phyloP scores from a whole-genome alignment of 2,797 vertebrate species.

The Schizopygopsis pylzovi region DNA sequence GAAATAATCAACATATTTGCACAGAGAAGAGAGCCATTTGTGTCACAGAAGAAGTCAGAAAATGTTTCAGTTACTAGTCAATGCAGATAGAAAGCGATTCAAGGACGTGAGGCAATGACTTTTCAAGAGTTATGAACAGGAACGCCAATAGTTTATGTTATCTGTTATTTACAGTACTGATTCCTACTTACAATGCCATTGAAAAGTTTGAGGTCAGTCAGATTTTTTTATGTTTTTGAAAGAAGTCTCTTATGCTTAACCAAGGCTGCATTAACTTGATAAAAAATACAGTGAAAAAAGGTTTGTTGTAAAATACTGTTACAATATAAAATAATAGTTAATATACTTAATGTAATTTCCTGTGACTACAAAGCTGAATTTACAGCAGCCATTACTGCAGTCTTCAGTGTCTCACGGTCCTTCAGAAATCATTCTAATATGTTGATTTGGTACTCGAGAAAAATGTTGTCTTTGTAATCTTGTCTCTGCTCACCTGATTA shows the following conservation, averaged over 20 bases:
- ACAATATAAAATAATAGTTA: neutral
- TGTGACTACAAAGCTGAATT: neutral
- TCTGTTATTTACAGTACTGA: neutral
- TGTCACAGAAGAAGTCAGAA: neutral
- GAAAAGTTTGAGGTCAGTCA: neutral
- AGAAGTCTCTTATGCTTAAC: neutral
- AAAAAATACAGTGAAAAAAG: neutral
- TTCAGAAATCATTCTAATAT: neutral
- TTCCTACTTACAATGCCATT: neutral
- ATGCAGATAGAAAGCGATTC: neutral
- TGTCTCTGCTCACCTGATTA: neutral
- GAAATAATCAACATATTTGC: slow-evolving; percentile 38
- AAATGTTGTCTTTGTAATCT: neutral
- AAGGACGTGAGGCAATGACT: neutral
- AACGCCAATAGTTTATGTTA: neutral
- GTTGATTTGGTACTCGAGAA: neutral
- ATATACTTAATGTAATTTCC: neutral
- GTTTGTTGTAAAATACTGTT: neutral
- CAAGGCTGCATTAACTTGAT: neutral
- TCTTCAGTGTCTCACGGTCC: neutral
- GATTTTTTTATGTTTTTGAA: neutral
- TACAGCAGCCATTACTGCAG: neutral
- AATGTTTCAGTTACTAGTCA: neutral
- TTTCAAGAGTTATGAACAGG: neutral
- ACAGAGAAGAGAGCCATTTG: neutral